Conservation (phyloP, 2,797 vertebrate genomes). For the Gambelia wislizenii region DNA sequence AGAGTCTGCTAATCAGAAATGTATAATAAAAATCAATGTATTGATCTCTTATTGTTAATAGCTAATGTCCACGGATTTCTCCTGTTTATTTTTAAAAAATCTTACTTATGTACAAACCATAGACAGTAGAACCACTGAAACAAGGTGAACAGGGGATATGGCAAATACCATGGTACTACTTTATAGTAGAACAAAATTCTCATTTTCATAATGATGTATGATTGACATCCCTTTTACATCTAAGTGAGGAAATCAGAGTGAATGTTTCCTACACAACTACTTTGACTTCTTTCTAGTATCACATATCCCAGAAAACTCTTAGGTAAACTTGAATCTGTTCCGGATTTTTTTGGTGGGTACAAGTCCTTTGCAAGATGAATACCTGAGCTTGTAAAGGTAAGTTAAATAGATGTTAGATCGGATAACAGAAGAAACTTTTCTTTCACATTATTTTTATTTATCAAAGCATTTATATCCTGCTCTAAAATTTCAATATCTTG, state of each 20-base stretch:
- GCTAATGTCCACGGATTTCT: not conserved
- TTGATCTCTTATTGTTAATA: not conserved
- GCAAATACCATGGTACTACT: no score
- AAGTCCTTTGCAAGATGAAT: not conserved
- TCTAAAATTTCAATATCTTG: no score
- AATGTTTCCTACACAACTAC: not conserved
- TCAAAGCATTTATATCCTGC: no score
- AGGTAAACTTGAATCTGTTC: not conserved
- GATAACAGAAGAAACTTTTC: conserved; percentile 1
- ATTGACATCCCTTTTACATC: not conserved
- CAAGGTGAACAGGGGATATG: not conserved
- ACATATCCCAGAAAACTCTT: not conserved
- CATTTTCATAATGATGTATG: not conserved
- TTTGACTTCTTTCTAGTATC: not conserved
- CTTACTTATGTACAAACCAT: not conserved
- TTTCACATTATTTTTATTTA: not conserved
- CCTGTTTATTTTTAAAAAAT: not conserved
- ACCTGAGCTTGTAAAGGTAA: not conserved
- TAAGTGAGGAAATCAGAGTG: not conserved
- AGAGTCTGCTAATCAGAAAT: not conserved
- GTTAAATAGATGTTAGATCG: not conserved
- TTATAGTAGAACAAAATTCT: not conserved
- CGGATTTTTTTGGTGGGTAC: not conserved
- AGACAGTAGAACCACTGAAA: not conserved
- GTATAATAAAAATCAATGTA: not conserved